Evolutionary conservation across 2,113 vertebrate species (phyloP).

Genomic region (Triplophysa tibetana): DNA sequence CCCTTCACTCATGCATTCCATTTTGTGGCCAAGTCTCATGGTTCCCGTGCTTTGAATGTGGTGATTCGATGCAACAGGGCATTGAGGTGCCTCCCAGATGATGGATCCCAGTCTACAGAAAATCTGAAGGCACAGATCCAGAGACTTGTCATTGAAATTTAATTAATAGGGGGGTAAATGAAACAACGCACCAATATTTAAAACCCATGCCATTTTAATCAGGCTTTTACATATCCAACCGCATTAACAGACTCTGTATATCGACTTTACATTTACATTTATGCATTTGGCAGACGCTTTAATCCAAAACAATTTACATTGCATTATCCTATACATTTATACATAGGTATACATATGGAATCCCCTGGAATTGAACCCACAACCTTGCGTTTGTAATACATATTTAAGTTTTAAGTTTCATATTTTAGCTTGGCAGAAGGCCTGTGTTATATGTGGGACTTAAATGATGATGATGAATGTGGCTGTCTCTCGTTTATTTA

Average conservation of each 20-base stretch:
- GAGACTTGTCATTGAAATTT: not conserved
- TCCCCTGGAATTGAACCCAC: no score
- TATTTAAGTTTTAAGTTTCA: not conserved
- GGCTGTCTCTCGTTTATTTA: not conserved
- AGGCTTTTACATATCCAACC: not conserved
- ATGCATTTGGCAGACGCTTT: no score
- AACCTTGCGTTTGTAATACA: no score
- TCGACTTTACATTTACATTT: not conserved
- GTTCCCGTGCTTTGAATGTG: slow-evolving; percentile 21
- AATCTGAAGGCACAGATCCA: not conserved
- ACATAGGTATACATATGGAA: no score
- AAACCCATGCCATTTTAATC: no score
- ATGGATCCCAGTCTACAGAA: not conserved
- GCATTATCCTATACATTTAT: no score
- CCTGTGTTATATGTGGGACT: no score
- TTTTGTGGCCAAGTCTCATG: slow-evolving; percentile 35
- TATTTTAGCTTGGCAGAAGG: not conserved
- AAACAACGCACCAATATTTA: not conserved
- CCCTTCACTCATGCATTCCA: slow-evolving; percentile 1
- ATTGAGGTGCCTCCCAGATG: not conserved
- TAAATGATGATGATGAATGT: not conserved
- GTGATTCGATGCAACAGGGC: not conserved
- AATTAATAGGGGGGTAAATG: not conserved
- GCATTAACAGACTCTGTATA: not conserved
- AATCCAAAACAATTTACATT: no score